Percentiles rank a stretch among this genome's conserved stretches.
These are phyloP conservation scores for Diadumene lineata DNA, from an alignment of 92 coral and sea anemone species.

Conservation along the genomic window DNA sequence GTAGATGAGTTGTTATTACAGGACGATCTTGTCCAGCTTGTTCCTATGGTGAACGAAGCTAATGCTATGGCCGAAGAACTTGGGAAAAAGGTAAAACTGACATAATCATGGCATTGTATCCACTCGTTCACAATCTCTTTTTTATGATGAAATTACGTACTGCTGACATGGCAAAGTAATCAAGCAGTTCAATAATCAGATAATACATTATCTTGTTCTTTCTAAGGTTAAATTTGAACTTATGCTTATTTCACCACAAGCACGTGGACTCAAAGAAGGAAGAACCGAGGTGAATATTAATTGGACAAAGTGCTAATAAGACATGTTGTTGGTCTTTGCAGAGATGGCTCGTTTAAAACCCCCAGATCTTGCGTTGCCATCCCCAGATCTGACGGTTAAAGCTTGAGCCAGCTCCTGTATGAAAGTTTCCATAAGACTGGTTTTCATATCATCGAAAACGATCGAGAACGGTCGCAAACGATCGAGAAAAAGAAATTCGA, in stretches of 20 bases:
- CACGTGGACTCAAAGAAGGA: constrained; percentile 88
- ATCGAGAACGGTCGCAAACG: too few relatives aligned
- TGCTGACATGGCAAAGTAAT: background rate
- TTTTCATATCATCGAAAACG: too few relatives aligned
- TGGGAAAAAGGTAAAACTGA: constrained; percentile 59
- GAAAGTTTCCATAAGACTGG: too few relatives aligned
- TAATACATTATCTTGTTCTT: background rate
- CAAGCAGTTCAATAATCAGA: background rate
- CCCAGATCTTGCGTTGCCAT: too few relatives aligned
- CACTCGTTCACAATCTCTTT: too few relatives aligned
- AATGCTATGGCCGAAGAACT: constrained; percentile 95
- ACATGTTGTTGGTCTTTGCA: too few relatives aligned
- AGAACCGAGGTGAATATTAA: constrained; percentile 64
- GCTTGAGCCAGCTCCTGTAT: too few relatives aligned
- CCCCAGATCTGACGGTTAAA: too few relatives aligned
- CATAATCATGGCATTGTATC: background rate
- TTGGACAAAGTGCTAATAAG: too few relatives aligned
- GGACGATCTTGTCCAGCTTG: constrained; percentile 84
- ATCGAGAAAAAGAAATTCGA: too few relatives aligned
- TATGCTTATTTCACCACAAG: constrained; percentile 84
- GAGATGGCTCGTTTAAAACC: too few relatives aligned
- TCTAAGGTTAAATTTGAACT: constrained; percentile 82
- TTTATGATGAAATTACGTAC: background rate
- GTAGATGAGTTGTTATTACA: constrained; percentile 82
- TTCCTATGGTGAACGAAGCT: constrained; percentile 91